These are phyloP conservation scores for Acanthurus leucopareius DNA, from an alignment of 2,797 vertebrate species.

Conservation along the genomic window DNA sequence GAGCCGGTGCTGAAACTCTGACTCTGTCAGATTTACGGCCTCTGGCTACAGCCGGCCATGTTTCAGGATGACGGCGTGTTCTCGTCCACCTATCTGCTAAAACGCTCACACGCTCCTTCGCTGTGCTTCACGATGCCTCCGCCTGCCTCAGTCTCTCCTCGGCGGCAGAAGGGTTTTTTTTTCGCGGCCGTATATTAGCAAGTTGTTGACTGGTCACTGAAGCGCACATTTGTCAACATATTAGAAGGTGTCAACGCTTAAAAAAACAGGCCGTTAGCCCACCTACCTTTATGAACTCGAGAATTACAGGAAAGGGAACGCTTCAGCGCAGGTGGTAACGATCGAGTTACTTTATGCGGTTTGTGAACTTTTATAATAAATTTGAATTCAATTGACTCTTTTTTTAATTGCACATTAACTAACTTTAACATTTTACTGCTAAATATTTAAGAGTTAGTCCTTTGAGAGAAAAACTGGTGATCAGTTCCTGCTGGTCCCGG, in stretches of 20 bases:
- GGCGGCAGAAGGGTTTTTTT: constrained; percentile 48
- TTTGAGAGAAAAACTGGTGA: constrained; percentile 1
- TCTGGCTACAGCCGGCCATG: constrained; percentile 70
- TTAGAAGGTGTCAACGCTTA: constrained; percentile 83
- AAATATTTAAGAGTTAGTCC: not conserved
- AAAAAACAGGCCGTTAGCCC: constrained; percentile 68
- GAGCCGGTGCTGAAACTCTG: constrained; percentile 72
- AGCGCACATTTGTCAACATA: constrained; percentile 85
- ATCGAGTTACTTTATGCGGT: constrained; percentile 23
- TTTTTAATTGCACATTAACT: not conserved
- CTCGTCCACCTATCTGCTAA: constrained; percentile 81
- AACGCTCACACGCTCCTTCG: constrained; percentile 65
- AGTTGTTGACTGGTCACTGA: constrained; percentile 84
- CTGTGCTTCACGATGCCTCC: constrained; percentile 57
- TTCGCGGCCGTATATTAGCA: constrained; percentile 79
- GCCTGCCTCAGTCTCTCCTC: constrained; percentile 40
- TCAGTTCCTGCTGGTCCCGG: no score
- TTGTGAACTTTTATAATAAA: constrained; percentile 32
- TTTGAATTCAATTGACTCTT: constrained; percentile 27
- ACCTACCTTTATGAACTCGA: constrained; percentile 60
- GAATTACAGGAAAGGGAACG: constrained; percentile 35
- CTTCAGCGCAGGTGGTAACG: constrained; percentile 15
- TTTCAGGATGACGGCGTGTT: constrained; percentile 75
- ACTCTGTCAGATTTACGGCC: constrained; percentile 76
- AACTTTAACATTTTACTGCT: not conserved